Conservation (phyloP, 2,797 vertebrate species). For the Platalea minor region DNA sequence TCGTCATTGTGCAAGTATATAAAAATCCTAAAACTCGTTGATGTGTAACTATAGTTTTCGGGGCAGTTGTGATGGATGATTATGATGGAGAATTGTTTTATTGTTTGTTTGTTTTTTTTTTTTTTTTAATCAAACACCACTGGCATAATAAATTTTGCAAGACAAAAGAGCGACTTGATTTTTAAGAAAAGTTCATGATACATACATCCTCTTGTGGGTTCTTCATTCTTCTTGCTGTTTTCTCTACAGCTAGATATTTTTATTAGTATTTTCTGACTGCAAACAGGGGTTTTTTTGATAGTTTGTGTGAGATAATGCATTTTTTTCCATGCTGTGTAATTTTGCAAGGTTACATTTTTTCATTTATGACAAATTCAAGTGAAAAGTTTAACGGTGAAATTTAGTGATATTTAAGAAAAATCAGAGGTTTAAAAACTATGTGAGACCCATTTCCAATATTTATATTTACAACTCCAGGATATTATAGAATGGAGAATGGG, state of each 20-base stretch:
- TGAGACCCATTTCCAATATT: not conserved
- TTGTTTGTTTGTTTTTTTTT: not conserved
- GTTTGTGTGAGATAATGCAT: not conserved
- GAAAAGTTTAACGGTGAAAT: not conserved
- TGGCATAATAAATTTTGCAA: not conserved
- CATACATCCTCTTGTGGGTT: not conserved
- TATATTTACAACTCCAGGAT: not conserved
- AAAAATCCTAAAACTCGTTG: not conserved
- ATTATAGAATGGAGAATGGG: not conserved
- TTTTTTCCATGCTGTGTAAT: not conserved
- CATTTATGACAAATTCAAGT: not conserved
- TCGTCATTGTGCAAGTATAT: not conserved
- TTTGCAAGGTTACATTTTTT: not conserved
- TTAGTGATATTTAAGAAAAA: not conserved
- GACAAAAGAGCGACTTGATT: not conserved
- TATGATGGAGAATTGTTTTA: not conserved
- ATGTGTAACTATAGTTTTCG: not conserved
- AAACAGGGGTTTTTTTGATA: fast-evolving
- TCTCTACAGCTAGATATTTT: not conserved
- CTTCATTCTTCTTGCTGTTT: not conserved
- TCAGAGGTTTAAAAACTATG: not conserved
- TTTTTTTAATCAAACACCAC: not conserved
- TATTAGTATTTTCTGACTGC: not conserved
- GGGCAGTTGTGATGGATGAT: not conserved
- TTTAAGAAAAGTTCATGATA: not conserved